Base-by-base conservation (phyloP, 37 sponge, comb jelly and placozoan species). In the Theonella swinhoei region DNA sequence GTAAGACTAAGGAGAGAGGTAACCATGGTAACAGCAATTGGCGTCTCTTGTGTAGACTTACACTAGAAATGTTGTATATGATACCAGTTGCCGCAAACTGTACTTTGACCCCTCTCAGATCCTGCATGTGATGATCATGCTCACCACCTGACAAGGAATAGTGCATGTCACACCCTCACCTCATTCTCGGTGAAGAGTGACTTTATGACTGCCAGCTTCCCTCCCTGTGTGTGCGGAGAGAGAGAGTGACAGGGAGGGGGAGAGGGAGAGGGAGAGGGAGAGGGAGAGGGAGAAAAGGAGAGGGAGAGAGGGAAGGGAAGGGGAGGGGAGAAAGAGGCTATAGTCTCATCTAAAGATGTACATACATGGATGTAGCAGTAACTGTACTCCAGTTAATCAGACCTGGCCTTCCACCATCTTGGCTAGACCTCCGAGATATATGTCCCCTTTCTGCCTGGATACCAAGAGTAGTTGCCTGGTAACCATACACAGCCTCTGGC, bases 381-480 rank as follows among this genome's bases (percentile, higher is more conserved):
- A 30, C 68, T 23, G 5, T 66, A 29, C 68, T 23, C 68, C 7
- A 30, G 68, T 66, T 29, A 30, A 66, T 22, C 30, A n/a, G 1
- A 75, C 75, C 67, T 79, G 63, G 3, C 37, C 35, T 38, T 79
- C 64, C 24, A 64, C n/a, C 30, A 40, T 19, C 14, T 40, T 26
- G 64, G 35, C 37, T 3, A 66, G 4, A n/a, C 36, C 42, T 63
- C 35, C 43, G 62, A 82, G 60, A 38, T 74, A 73, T 23, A 0
- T 19, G 37, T 81, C 77, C 32, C 61, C 81, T 68, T 81, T 75
- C 25, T 24, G 37, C 24, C 74, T 32, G 43, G 82, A 54, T 7
- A 88, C 70, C n/a, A 59, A 34, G 34, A 81, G 8, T 63, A 81
- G 11, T 43, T 81, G 81, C 37, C 58, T 64, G 79, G 80, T 79